These are phyloP conservation scores for Drosophila lacteicornis DNA, from an alignment of 1,140 invertebrate species.

Conservation along the genomic window DNA sequence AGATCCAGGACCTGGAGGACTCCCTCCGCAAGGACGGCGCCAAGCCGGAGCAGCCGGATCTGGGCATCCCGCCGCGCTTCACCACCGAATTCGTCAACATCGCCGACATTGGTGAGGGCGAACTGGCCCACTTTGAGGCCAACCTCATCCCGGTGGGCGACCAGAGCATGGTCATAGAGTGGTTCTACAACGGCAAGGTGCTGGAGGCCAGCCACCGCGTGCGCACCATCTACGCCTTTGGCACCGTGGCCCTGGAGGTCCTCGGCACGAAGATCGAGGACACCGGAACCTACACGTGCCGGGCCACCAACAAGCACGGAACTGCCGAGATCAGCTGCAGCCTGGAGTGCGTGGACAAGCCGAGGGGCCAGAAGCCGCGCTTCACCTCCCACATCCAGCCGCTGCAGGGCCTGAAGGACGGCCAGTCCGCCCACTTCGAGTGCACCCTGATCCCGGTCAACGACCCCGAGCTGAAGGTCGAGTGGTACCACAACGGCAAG, in stretches of 20 bases:
- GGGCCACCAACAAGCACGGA: conserved; percentile 95
- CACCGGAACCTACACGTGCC: conserved; percentile 94
- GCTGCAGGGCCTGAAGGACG: conserved; percentile 94
- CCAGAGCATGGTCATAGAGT: conserved; percentile 98
- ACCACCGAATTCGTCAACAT: conserved; percentile 94
- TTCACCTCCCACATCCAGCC: conserved; percentile 95
- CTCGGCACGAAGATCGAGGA: conserved; percentile 95
- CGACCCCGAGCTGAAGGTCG: conserved; percentile 96
- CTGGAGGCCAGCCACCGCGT: conserved; percentile 95
- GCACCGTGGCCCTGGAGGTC: conserved; percentile 97
- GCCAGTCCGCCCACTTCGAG: conserved; percentile 96
- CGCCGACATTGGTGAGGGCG: conserved; percentile 93
- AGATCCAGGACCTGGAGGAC: conserved; percentile 95
- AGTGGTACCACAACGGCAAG: conserved; percentile 97
- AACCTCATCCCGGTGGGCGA: conserved; percentile 96
- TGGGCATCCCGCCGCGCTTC: conserved; percentile 93
- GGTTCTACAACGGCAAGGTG: conserved; percentile 97
- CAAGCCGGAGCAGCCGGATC: conserved; percentile 89
- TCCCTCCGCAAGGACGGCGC: conserved; percentile 90
- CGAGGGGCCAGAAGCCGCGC: conserved; percentile 93
- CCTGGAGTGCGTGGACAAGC: conserved; percentile 93
- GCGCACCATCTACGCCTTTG: conserved; percentile 96
- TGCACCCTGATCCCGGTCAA: conserved; percentile 96
- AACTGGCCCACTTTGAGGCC: conserved; percentile 97
- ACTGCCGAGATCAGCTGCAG: conserved; percentile 93